phyloP scores from a whole-genome alignment of 2,888 invertebrate species.

The Epirrhoe tristata region DNA sequence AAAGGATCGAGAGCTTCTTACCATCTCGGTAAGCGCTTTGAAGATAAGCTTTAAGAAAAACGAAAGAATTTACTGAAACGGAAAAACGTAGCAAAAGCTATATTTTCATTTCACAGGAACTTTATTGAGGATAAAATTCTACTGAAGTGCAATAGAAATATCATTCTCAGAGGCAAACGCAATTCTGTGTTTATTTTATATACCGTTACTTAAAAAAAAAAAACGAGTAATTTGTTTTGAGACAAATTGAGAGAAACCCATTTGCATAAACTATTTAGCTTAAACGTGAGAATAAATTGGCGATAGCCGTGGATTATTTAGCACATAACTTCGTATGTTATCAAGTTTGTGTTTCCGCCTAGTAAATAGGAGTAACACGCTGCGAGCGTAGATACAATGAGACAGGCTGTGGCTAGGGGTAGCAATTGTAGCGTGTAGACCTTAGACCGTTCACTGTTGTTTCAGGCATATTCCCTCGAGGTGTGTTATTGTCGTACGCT shows the following conservation, averaged over 20 bases:
- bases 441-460: conserved; percentile 49
- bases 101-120: background rate
- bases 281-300: conserved; percentile 54
- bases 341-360: conserved; percentile 39
- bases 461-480: conserved; percentile 54
- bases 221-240: conserved; percentile 24
- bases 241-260: conserved; percentile 40
- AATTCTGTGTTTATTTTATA: conserved; percentile 4
- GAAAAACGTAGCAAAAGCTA: conserved; percentile 12
- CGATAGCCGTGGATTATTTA: conserved; percentile 39
- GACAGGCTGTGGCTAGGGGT: conserved; percentile 22
- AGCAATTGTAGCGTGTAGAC: conserved; percentile 46
- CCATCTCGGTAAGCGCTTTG: conserved; percentile 33
- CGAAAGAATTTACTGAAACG: conserved; percentile 24
- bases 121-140: background rate
- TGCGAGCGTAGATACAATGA: conserved; percentile 18
- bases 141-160: background rate
- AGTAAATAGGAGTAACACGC: conserved; percentile 41
- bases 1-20: conserved; percentile 32
- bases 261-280: conserved; percentile 61
- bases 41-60: conserved; percentile 32
- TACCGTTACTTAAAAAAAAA: too few relatives aligned
- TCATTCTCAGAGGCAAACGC: background rate
- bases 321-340: conserved; percentile 37
- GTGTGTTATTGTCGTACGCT: conserved; percentile 53